These are phyloP conservation scores for Ianthella basta DNA, from an alignment of 37 sponge, comb jelly and placozoan species.

Conservation along the genomic window DNA sequence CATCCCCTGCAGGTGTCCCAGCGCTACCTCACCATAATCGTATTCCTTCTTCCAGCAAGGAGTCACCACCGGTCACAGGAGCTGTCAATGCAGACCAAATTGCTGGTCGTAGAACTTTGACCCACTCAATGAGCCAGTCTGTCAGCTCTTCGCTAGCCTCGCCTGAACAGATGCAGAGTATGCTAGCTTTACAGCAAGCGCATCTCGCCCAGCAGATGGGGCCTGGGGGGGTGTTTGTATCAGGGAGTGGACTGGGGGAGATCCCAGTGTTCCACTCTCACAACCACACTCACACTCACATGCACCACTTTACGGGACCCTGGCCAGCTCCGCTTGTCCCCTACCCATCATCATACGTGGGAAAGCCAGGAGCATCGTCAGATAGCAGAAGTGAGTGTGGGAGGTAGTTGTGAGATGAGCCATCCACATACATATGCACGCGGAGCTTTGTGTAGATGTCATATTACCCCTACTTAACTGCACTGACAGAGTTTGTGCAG, in stretches of 20 bases:
- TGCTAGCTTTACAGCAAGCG: background rate
- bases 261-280: constrained; percentile 1
- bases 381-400: background rate
- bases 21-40: background rate
- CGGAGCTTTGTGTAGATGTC: too few relatives aligned
- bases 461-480: too few relatives aligned
- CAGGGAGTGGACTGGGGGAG: background rate
- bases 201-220: background rate
- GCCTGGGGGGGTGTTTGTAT: background rate
- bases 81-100: background rate
- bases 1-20: too few relatives aligned
- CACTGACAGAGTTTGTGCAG: too few relatives aligned
- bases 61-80: background rate
- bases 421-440: background rate
- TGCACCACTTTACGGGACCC: constrained; percentile 3
- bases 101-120: background rate
- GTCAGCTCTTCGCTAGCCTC: background rate
- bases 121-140: too few relatives aligned
- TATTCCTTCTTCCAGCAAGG: background rate
- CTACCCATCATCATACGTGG: background rate
- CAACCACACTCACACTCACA: constrained; percentile 23
- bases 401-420: background rate
- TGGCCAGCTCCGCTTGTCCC: background rate
- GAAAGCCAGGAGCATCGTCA: background rate
- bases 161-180: background rate